phyloP scores from a whole-genome alignment of 2,797 vertebrate species.

The Astyanax mexicanus region DNA sequence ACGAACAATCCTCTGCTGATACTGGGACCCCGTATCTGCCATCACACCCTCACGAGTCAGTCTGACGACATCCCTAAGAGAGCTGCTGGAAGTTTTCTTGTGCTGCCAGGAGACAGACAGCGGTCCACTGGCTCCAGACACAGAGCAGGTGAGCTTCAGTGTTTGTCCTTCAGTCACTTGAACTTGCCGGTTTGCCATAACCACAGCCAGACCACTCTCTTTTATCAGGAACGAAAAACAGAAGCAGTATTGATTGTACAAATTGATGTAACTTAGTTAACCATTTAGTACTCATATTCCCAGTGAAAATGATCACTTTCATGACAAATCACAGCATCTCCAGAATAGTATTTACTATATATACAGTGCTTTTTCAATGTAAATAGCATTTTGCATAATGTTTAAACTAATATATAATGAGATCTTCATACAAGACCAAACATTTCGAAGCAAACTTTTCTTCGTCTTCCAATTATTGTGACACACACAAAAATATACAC shows the following conservation, averaged over 20 bases:
- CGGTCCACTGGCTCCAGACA: constrained; percentile 62
- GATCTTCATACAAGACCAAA: too few species aligned
- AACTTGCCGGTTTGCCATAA: constrained; percentile 36
- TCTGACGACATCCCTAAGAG: constrained; percentile 65
- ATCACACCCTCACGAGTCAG: constrained; percentile 72
- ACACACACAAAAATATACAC: neutral
- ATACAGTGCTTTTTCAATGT: too few species aligned
- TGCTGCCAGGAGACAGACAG: constrained; percentile 85
- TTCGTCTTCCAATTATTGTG: too few species aligned
- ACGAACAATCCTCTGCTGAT: constrained; percentile 53
- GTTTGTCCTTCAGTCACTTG: constrained; percentile 71
- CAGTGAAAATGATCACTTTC: too few species aligned
- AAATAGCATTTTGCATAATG: too few species aligned
- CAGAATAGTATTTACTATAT: too few species aligned
- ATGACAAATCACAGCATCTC: too few species aligned
- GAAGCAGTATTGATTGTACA: too few species aligned
- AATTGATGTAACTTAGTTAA: too few species aligned
- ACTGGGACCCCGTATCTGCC: constrained; percentile 29
- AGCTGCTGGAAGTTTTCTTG: neutral
- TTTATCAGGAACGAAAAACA: constrained; percentile 19
- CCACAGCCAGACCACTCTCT: constrained; percentile 77
- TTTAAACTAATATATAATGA: too few species aligned
- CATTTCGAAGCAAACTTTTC: too few species aligned
- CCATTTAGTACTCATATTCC: too few species aligned
- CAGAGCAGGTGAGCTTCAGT: constrained; percentile 76